These are phyloP conservation scores for Drosophila burlai DNA, from an alignment of 1,140 invertebrate genomes.

Conservation along the genomic window DNA sequence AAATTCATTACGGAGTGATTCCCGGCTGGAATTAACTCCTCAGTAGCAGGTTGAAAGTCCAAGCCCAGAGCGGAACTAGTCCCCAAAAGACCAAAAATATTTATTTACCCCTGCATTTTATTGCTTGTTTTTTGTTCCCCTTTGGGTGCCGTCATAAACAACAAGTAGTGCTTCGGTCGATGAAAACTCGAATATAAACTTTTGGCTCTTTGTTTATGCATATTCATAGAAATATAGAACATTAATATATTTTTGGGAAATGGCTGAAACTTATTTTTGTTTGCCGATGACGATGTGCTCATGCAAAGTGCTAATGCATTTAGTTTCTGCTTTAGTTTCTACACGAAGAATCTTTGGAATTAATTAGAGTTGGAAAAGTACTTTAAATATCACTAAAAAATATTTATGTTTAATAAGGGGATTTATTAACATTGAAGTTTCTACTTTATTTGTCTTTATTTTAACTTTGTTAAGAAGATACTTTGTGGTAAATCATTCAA, in stretches of 20 bases:
- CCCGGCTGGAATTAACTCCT: slow-evolving; percentile 37
- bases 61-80: background rate
- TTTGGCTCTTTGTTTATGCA: slow-evolving; percentile 13
- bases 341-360: background rate
- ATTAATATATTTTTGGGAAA: slow-evolving; percentile 27
- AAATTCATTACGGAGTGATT: slow-evolving; percentile 28
- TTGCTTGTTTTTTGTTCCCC: slow-evolving; percentile 16
- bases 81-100: slow-evolving; percentile 5
- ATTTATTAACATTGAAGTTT: no score
- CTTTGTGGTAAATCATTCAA: background rate
- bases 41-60: background rate
- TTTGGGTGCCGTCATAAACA: slow-evolving; percentile 27
- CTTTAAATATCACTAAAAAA: no score
- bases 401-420: no score
- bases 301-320: slow-evolving; percentile 1
- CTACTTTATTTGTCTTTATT: no score
- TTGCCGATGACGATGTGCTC: slow-evolving; percentile 19
- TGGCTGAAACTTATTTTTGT: slow-evolving; percentile 12
- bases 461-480: no score
- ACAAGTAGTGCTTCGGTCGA: background rate
- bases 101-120: slow-evolving; percentile 6
- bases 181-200: slow-evolving; percentile 29
- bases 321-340: background rate
- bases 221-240: slow-evolving; percentile 32
- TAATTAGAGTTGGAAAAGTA: background rate